Base-by-base conservation (phyloP, 2,113 vertebrate species). In the Barbus barbus region DNA sequence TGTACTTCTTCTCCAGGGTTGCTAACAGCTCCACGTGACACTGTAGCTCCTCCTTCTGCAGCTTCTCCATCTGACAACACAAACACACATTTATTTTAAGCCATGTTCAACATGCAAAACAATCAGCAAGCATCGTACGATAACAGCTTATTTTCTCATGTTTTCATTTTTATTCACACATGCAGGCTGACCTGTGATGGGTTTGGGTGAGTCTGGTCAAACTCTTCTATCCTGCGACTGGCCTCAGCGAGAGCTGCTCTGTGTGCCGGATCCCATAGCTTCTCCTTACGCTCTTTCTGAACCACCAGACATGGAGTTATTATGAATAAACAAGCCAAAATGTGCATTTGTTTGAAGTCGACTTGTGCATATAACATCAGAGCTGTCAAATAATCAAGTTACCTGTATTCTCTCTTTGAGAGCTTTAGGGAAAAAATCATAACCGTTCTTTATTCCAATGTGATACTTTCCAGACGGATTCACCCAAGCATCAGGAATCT, bases 361-460 rank as follows among this genome's bases (percentile, higher is more conserved):
- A 6, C 16, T 38, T 20, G 16, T 6, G 22, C 36, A 73, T 14
- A 46, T n/a, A 33, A 38, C 36, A 33, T 22, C 33, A 41, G 69
- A 11, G 3, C 24, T 16, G 5, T 1, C 61, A 18, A 41, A 41
- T 9, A 1, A n/a, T 14, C 36, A 74, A 14, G 28, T 93, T 93
- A 99, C 97, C 96, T 99, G 98, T 90, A 99, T 96, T 89, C 98
- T 96, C 90, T 99, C 98, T 90, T 97, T 98, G 20, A 99, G 96
- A 86, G 96, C 96, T 93, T 99, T 99, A 79, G 98, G 98, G 89
- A 98, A 99, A 89, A 99, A 97, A 88, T 99, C 97, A 61, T 97
- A 99, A 20, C 97, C 97, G 91, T 98, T 98, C 95, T 99, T 99
- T 91, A 99, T 94, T 91, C 98, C 98, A 87, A 99, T 95, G 90